These are phyloP conservation scores for Mythimna loreyi DNA, from an alignment of 2,888 invertebrate species.

Conservation along the genomic window DNA sequence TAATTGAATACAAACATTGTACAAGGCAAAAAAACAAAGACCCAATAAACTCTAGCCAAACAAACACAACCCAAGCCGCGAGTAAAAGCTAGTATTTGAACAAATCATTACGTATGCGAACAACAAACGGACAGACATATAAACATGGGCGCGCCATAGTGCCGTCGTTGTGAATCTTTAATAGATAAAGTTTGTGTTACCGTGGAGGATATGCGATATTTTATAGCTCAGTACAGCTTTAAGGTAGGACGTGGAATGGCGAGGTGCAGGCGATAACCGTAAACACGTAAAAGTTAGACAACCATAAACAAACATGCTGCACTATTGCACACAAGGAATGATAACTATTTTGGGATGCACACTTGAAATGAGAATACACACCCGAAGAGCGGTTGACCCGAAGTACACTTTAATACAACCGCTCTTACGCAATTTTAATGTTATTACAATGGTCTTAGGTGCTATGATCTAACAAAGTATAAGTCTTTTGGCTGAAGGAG, in stretches of 20 bases:
- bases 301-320: not conserved
- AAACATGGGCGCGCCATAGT: conserved; percentile 45
- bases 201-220: conserved; percentile 14
- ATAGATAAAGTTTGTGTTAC: conserved; percentile 32
- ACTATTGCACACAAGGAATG: not conserved
- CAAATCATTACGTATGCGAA: conserved; percentile 44
- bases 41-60: conserved; percentile 8
- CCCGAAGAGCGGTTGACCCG: too few species aligned
- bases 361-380: too few species aligned
- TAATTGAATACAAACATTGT: conserved; percentile 4
- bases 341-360: not conserved
- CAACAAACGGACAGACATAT: conserved; percentile 46
- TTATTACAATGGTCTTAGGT: too few species aligned
- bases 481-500: not conserved
- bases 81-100: conserved; percentile 29
- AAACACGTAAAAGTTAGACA: not conserved
- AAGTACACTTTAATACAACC: too few species aligned
- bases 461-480: too few species aligned
- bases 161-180: conserved; percentile 54
- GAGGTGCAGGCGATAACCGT: conserved; percentile 11
- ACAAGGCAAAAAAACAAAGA: not conserved
- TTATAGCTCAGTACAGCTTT: conserved; percentile 37
- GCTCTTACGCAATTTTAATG: too few species aligned
- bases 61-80: not conserved
- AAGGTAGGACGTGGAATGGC: conserved; percentile 11